Conservation (phyloP, 2,113 vertebrate genomes). For the Carlito syrichta region DNA sequence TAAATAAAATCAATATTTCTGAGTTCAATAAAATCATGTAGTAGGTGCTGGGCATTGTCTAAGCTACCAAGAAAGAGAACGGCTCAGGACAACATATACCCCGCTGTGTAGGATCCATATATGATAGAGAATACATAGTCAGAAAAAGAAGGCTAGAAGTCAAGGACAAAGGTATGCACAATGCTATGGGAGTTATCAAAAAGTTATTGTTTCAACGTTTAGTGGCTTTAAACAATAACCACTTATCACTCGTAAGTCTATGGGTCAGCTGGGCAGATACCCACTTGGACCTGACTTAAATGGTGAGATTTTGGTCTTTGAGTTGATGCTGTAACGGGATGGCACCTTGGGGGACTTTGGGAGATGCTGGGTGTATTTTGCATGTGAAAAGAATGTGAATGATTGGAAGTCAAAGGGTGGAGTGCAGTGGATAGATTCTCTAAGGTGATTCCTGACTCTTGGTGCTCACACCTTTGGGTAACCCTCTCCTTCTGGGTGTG, state of each 20-base stretch:
- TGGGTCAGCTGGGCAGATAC: neutral
- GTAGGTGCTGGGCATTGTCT: neutral
- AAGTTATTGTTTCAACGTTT: neutral
- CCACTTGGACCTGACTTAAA: neutral
- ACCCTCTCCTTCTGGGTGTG: neutral
- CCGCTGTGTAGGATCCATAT: neutral
- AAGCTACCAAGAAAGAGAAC: neutral
- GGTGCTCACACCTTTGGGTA: neutral
- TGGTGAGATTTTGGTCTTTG: too few species aligned
- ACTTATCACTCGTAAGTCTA: neutral
- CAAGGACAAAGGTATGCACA: neutral
- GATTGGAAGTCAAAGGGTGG: neutral
- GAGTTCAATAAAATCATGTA: neutral
- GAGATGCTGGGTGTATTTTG: neutral
- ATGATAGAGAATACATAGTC: neutral
- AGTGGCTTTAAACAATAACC: neutral
- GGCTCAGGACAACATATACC: neutral
- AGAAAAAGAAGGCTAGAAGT: neutral
- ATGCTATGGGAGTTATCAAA: neutral
- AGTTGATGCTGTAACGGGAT: neutral
- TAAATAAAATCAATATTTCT: neutral
- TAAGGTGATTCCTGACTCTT: neutral
- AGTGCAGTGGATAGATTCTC: neutral
- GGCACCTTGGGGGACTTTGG: neutral
- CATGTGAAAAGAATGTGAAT: neutral